Percentiles rank a stretch among this genome's conserved stretches.
These are phyloP conservation scores for Mycalesis mineus DNA, from an alignment of 2,888 invertebrate species.

Conservation along the genomic window DNA sequence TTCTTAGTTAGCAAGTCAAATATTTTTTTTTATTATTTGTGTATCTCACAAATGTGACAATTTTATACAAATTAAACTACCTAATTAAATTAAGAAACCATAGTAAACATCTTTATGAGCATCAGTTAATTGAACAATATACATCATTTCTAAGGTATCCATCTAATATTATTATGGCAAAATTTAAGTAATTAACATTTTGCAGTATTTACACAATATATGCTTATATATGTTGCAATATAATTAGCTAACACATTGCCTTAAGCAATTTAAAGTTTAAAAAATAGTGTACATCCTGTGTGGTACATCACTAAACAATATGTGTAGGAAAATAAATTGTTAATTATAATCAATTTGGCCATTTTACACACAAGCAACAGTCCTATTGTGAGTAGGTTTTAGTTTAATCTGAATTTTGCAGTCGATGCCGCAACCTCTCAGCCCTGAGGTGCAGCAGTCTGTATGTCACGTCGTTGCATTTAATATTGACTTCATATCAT, in stretches of 20 bases:
- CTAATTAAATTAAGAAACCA: slow-evolving; percentile 5
- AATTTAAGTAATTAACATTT: background rate
- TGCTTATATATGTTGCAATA: background rate
- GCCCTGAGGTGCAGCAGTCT: slow-evolving; percentile 65
- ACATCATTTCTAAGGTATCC: background rate
- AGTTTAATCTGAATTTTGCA: slow-evolving; percentile 56
- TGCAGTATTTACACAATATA: background rate
- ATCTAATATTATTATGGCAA: background rate
- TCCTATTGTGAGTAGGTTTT: slow-evolving; percentile 37
- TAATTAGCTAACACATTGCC: background rate
- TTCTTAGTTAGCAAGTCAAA: too few relatives aligned
- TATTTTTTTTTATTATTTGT: too few relatives aligned
- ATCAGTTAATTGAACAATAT: background rate
- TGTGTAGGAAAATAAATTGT: slow-evolving; percentile 21
- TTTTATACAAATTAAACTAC: background rate
- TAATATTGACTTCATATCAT: slow-evolving; percentile 90
- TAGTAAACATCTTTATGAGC: background rate
- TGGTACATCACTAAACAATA: slow-evolving; percentile 8
- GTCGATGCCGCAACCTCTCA: slow-evolving; percentile 66
- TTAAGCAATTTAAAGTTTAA: slow-evolving; percentile 12
- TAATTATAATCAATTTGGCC: slow-evolving; percentile 13
- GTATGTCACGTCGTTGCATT: slow-evolving; percentile 78
- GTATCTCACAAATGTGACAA: background rate
- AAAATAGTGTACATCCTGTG: slow-evolving; percentile 20
- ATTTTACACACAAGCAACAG: slow-evolving; percentile 47